Base-by-base conservation (phyloP, 2,113 vertebrate genomes). In the Vireo altiloquus region DNA sequence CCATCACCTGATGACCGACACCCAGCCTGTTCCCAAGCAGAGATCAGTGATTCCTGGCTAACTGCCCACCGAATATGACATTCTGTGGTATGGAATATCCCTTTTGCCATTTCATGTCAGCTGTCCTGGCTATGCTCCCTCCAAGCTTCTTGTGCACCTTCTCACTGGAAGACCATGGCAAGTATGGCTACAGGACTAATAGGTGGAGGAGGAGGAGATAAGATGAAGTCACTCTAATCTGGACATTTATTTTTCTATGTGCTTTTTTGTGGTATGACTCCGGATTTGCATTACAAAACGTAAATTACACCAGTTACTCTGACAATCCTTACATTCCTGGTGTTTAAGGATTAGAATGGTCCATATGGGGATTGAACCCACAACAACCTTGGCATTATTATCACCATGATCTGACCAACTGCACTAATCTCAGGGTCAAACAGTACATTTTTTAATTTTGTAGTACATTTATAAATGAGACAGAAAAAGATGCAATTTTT, bases 281-380 rank as follows among this genome's bases (percentile, higher is more conserved):
- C 28, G 66, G 37, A 30, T 92, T 76, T 81, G 9, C 56, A 35
- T 11, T 27, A 24, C 7, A 81, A 77, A 83, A 3, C 8, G 13
- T 31, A 74, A 79, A 69, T 76, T 46, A 35, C 6, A 65, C 15
- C 14, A 37, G 31, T 64, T 91, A 30, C 60, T 83, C 76, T 52
- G 15, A 35, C 9, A 64, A 9, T 31, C 24, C 15, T 64, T 87
- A 82, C 14, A 13, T 20, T 72, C 37, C 3, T 37, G 12, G 3
- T 52, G 3, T 35, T 82, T 22, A 56, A 83, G 24, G 21, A 65
- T 80, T 78, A 14, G 61, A 59, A 75, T 53, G n/a, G 11, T 5
- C 16, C 1, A 0, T 15, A 53, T 11, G 17, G 47, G 11, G 24
- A 40, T 19, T 7, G 21, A 68, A 60, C 6, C 10, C 46, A 66